phyloP scores from a whole-genome alignment of 2,113 vertebrate species.

The rat (Rattus norvegicus) region GRCr8 NC_086035.1:10177501-10178000 shows the following conservation, averaged over 20 bases:
- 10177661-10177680: background rate
- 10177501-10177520: background rate
- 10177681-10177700: background rate
- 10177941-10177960: background rate
- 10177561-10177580: background rate
- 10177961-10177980: background rate
- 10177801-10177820: background rate
- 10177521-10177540: background rate
- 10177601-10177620: background rate
- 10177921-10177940: background rate
- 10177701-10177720: background rate
- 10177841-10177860: background rate
- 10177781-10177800: background rate
- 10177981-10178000: background rate
- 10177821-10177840: background rate
- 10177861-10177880: background rate
- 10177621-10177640: background rate
- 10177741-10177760: background rate
- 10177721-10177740: background rate
- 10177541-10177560: background rate
- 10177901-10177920: background rate
- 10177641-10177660: background rate
- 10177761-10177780: too few species aligned
- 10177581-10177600: background rate
- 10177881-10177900: background rate